Conservation (phyloP, 2,888 invertebrate species). For the Ditula angustiorana region DNA sequence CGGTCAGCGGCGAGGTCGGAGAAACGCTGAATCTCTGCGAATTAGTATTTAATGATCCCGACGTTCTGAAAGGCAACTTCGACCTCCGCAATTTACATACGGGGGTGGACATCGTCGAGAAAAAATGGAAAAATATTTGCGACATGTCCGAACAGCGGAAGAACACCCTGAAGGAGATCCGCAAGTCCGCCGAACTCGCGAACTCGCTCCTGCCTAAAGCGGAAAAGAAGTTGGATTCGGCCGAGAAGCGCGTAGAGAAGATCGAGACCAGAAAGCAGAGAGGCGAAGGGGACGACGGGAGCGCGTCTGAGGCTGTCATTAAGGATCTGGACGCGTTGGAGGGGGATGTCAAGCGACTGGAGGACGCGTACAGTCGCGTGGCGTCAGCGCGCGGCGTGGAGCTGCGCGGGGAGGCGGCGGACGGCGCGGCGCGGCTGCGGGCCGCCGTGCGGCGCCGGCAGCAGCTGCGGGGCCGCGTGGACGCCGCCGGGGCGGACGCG, state of each 20-base stretch:
- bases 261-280: slow-evolving; percentile 75
- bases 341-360: slow-evolving; percentile 86
- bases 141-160: slow-evolving; percentile 88
- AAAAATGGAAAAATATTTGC: slow-evolving; percentile 92
- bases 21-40: slow-evolving; percentile 93
- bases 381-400: slow-evolving; percentile 89
- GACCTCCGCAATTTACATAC: slow-evolving; percentile 88
- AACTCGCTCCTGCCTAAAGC: slow-evolving; percentile 87
- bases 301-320: slow-evolving; percentile 85
- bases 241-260: slow-evolving; percentile 86
- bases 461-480: slow-evolving; percentile 85
- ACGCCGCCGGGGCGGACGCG: slow-evolving; percentile 85
- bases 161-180: slow-evolving; percentile 69
- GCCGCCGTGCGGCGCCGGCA: slow-evolving; percentile 88
- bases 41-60: slow-evolving; percentile 90
- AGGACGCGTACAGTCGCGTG: slow-evolving; percentile 89
- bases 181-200: slow-evolving; percentile 88
- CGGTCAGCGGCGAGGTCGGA: slow-evolving; percentile 91
- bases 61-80: slow-evolving; percentile 89
- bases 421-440: slow-evolving; percentile 88
- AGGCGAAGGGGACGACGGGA: slow-evolving; percentile 78
- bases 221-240: slow-evolving; percentile 85
- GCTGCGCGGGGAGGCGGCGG: slow-evolving; percentile 87
- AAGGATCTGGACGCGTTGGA: slow-evolving; percentile 87
- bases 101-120: slow-evolving; percentile 90